A percentile compares a stretch with the other conserved stretches of the same genome.
Evolutionary conservation across 2,888 invertebrate species (phyloP).

Genomic region (Hypsopygia costalis): DNA sequence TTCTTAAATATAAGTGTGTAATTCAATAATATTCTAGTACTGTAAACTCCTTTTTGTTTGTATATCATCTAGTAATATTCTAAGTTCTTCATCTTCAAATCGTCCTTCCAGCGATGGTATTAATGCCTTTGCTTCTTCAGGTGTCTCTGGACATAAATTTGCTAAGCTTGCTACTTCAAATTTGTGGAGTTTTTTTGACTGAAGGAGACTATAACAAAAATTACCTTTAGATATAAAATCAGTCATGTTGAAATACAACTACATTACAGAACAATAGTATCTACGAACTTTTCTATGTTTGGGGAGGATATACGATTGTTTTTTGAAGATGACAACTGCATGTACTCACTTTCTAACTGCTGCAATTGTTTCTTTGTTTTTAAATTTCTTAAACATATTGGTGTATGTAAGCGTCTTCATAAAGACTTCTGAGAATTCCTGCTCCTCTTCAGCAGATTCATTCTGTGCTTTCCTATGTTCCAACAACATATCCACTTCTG

Average conservation of each 20-base stretch:
- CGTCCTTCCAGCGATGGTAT: conserved; percentile 98
- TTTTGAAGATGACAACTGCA: too few relatives aligned
- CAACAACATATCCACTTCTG: conserved; percentile 96
- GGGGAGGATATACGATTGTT: too few relatives aligned
- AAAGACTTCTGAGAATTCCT: conserved; percentile 99
- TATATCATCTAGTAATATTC: conserved; percentile 97
- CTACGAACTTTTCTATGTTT: too few relatives aligned
- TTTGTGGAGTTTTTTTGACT: conserved; percentile 97
- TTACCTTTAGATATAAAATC: too few relatives aligned
- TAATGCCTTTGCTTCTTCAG: conserved; percentile 98
- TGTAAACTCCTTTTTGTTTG: conserved; percentile 99
- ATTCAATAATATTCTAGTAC: too few relatives aligned
- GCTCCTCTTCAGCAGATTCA: conserved; percentile 98
- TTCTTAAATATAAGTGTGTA: too few relatives aligned
- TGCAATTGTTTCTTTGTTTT: conserved; percentile 98
- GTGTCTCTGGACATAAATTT: conserved; percentile 98
- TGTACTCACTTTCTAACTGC: conserved; percentile 95
- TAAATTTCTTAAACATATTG: conserved; percentile 97
- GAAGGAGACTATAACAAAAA: conserved; percentile 86
- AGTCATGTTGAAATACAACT: too few relatives aligned
- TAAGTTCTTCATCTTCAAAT: conserved; percentile 98
- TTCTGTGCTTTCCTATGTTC: conserved; percentile 99
- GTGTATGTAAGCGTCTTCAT: conserved; percentile 98
- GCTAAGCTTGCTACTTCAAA: conserved; percentile 98
- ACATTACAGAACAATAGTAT: too few relatives aligned